Conservation (phyloP, 2,113 vertebrate genomes). For the Chionodraco myersi region DNA sequence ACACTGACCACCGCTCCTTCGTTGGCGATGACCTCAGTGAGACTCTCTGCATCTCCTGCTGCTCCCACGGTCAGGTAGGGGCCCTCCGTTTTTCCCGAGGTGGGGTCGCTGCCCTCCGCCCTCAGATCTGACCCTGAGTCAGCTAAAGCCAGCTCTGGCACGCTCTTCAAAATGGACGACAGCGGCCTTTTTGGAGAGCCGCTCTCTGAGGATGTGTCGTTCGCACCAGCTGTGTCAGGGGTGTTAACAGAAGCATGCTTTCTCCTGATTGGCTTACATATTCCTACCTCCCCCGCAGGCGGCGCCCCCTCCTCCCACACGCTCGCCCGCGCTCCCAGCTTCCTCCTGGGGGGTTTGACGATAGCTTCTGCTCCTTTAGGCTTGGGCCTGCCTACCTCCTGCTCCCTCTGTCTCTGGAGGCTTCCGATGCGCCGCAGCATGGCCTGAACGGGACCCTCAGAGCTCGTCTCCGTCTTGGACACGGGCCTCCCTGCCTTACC, state of each 20-base stretch:
- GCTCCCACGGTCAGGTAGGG: conserved; percentile 72
- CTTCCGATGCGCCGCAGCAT: conserved; percentile 89
- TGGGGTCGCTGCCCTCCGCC: neutral
- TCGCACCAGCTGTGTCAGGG: conserved; percentile 21
- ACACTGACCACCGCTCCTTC: conserved; percentile 42
- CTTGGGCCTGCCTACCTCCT: conserved; percentile 73
- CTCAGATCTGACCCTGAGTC: conserved; percentile 28
- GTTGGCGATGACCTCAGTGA: conserved; percentile 69
- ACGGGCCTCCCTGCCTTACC: conserved; percentile 79
- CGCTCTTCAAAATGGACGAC: conserved; percentile 78
- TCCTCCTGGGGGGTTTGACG: conserved; percentile 87
- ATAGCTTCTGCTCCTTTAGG: conserved; percentile 75
- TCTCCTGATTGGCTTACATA: conserved; percentile 73
- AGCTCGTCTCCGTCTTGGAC: conserved; percentile 61
- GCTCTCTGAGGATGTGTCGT: conserved; percentile 61
- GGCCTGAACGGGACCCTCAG: conserved; percentile 87
- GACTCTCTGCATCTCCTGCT: conserved; percentile 40
- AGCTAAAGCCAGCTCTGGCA: conserved; percentile 65
- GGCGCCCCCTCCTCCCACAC: conserved; percentile 75
- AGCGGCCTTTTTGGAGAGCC: conserved; percentile 69
- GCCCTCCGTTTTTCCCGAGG: conserved; percentile 53
- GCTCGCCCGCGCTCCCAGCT: conserved; percentile 80
- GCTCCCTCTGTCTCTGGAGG: conserved; percentile 86
- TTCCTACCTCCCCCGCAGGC: conserved; percentile 48
- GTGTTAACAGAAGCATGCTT: conserved; percentile 62